Evolutionary conservation across 2,797 vertebrate species (phyloP).

Genomic region (Semaprochilodus insignis): DNA sequence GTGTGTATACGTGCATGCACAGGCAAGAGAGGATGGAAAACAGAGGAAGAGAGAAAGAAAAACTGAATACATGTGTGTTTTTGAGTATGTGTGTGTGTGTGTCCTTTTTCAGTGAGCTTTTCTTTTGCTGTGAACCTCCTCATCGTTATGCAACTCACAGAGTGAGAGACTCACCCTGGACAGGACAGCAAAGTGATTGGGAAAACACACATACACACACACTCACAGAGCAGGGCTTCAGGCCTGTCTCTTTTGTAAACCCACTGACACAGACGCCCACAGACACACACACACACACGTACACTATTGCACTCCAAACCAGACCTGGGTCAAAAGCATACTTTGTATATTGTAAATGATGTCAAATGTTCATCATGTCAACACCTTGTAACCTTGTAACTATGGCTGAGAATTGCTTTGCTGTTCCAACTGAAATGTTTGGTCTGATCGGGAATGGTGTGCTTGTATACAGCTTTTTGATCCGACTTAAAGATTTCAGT

Average conservation of each 20-base stretch:
- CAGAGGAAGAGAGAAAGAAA: conserved; percentile 25
- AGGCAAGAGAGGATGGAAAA: conserved; percentile 10
- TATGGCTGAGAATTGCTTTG: no score
- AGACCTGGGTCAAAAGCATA: conserved; percentile 10
- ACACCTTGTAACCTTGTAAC: no score
- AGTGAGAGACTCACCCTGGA: conserved; percentile 63
- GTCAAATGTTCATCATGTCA: no score
- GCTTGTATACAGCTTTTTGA: no score
- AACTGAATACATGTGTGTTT: conserved; percentile 6
- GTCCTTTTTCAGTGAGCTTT: conserved; percentile 62
- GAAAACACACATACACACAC: conserved; percentile 43
- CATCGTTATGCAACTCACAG: conserved; percentile 65
- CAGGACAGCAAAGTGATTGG: conserved; percentile 63
- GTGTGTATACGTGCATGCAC: conserved; percentile 39
- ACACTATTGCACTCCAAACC: neutral
- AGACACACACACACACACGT: conserved; percentile 22
- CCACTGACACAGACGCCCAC: conserved; percentile 16
- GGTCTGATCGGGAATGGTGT: no score
- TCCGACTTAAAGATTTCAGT: no score
- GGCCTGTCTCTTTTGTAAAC: conserved; percentile 47
- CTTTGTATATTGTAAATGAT: neutral
- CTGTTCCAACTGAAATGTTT: no score
- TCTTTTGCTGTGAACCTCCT: conserved; percentile 61
- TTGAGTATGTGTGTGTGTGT: conserved; percentile 40
- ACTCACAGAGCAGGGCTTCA: conserved; percentile 46